Evolutionary conservation across 2,888 invertebrate species (phyloP).

Genomic region (Lochmaea crataegi): DNA sequence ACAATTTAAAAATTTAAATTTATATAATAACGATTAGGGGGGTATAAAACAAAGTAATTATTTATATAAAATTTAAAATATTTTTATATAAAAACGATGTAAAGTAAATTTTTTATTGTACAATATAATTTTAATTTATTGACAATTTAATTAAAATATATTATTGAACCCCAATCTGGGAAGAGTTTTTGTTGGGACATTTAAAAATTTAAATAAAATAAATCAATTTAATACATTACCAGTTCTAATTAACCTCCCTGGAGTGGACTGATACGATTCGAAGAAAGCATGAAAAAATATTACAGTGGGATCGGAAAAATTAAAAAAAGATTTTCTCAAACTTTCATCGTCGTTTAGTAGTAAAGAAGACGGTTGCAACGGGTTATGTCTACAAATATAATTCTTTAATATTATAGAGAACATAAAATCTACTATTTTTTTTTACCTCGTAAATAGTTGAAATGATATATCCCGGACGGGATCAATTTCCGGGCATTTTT

Average conservation of each 20-base stretch:
- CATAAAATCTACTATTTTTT: not conserved
- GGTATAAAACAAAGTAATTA: no score
- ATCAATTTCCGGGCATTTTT: conserved; percentile 69
- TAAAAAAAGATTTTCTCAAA: conserved; percentile 70
- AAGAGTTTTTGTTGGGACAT: no score
- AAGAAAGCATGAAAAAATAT: conserved; percentile 74
- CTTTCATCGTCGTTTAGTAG: conserved; percentile 68
- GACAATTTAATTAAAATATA: no score
- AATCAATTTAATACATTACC: conserved; percentile 59
- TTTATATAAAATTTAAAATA: no score
- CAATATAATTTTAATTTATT: no score
- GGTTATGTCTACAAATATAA: conserved; percentile 68
- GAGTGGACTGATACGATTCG: conserved; percentile 70
- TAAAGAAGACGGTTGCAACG: conserved; percentile 67
- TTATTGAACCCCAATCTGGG: no score
- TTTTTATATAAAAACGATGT: no score
- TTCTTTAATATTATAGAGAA: not conserved
- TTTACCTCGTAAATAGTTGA: conserved; percentile 70
- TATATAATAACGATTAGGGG: no score
- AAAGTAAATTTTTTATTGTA: no score
- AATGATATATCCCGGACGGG: conserved; percentile 68
- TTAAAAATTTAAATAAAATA: no score
- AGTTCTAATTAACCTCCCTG: conserved; percentile 68
- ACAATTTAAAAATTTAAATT: no score
- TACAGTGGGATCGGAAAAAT: conserved; percentile 70